Evolutionary conservation across 2,113 vertebrate species (phyloP).

Genomic region (Chaetodon auriga): DNA sequence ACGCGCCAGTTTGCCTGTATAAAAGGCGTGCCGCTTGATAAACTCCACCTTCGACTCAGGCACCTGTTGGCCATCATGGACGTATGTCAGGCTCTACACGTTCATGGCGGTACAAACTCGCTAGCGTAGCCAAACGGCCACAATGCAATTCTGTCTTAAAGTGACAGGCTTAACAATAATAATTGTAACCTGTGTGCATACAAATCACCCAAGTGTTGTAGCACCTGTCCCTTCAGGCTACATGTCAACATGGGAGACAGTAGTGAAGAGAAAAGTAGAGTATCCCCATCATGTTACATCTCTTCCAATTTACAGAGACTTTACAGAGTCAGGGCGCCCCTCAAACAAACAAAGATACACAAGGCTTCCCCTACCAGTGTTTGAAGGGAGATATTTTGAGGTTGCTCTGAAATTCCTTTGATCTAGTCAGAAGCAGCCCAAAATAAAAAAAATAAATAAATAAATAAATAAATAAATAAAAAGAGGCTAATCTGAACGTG

Average conservation of each 20-base stretch:
- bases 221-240: constrained; percentile 55
- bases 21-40: no score
- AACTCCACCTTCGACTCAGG: no score
- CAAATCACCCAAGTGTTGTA: constrained; percentile 45
- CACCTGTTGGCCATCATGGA: no score
- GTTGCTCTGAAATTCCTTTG: constrained; percentile 74
- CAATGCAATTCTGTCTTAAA: no score
- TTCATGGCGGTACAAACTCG: no score
- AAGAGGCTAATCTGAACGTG: constrained; percentile 14
- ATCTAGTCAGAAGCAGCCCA: constrained; percentile 56
- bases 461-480: constrained; percentile 23
- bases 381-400: constrained; percentile 73
- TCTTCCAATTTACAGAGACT: constrained; percentile 39
- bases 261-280: constrained; percentile 1
- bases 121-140: no score
- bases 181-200: constrained; percentile 9
- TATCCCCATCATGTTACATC: constrained; percentile 50
- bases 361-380: constrained; percentile 43
- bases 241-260: constrained; percentile 54
- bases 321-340: constrained; percentile 27
- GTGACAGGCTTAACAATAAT: no score
- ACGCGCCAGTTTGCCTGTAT: no score
- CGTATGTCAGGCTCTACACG: no score
- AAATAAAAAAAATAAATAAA: constrained; percentile 50
- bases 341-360: constrained; percentile 52